These are phyloP conservation scores for Austrolebias charrua DNA, from an alignment of 2,797 vertebrate genomes.

Conservation along the genomic window DNA sequence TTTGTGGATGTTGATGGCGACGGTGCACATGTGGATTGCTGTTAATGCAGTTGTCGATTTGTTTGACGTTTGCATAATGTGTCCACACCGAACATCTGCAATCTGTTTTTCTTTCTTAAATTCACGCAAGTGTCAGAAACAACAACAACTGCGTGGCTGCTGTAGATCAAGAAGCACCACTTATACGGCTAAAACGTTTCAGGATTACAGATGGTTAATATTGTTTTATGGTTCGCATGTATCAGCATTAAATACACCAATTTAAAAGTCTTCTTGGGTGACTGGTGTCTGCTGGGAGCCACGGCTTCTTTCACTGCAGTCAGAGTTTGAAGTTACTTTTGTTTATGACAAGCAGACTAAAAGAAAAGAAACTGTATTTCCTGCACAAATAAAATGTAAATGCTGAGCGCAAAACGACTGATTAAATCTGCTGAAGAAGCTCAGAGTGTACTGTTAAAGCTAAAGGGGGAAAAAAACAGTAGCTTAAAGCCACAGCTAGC, in stretches of 20 bases:
- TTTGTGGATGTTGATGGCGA: conserved; percentile 26
- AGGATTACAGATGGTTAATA: not conserved
- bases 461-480: too few relatives aligned
- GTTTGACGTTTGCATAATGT: conserved; percentile 16
- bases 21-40: conserved; percentile 2
- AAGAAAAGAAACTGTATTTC: not conserved
- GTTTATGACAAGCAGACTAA: not conserved
- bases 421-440: too few relatives aligned
- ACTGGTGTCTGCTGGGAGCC: not conserved
- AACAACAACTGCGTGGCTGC: conserved; percentile 1
- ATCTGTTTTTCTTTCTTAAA: conserved; percentile 10
- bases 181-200: not conserved
- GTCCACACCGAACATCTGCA: conserved; percentile 8
- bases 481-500: too few relatives aligned
- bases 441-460: too few relatives aligned
- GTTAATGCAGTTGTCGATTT: conserved; percentile 23
- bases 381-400: too few relatives aligned
- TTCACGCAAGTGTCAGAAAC: conserved; percentile 1
- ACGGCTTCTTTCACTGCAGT: not conserved
- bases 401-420: too few relatives aligned
- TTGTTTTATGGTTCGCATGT: not conserved
- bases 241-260: not conserved
- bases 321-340: not conserved
- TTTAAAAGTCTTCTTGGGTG: not conserved
- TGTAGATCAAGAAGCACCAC: conserved; percentile 5